Evolutionary conservation across 2,888 invertebrate species (phyloP), one percentile per base, ranked within the genome.

Genomic region (Scrobipalpa atriplicella): DNA sequence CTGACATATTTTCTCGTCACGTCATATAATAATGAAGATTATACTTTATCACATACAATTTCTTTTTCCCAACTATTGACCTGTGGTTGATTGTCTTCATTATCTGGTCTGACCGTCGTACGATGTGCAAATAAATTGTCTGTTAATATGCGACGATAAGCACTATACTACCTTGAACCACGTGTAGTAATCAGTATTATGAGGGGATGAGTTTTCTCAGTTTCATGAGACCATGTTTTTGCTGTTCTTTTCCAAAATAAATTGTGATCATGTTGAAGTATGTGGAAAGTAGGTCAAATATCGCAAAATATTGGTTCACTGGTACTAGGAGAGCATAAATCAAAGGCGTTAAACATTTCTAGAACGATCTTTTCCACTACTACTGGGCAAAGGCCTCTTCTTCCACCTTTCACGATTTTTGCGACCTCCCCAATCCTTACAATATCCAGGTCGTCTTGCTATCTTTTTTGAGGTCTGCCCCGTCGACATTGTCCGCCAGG

Each of bases 261-360:
- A n/a, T n/a, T n/a, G n/a, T n/a, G n/a, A n/a, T n/a, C n/a, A n/a
- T n/a, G n/a, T n/a, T n/a, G n/a, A n/a, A n/a, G n/a, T n/a, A n/a
- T n/a, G n/a, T n/a, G n/a, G n/a, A n/a, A 41, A 62, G 19, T 43
- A 21, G 61, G 43, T 62, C 61, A 62, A 41, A 41, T 16, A 43
- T n/a, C 18, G 7, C n/a, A 16, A 60, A 29, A 21, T 21, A 56
- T 51, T 18, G 54, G 54, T 21, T 21, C n/a, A n/a, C 39, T n/a
- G 38, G 62, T 71, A n/a, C 73, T 67, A 74, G 74, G 75, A 66
- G 71, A 69, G 68, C 69, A 76, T 77, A 75, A 74, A 73, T 63
- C 21, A 19, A 52, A 29, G 64, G 63, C 10, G 61, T 64, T 71
- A 70, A 72, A 66, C 61, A 72, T 71, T 78, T 78, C 77, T 78